These are phyloP conservation scores for Mesoligia furuncula DNA, from an alignment of 2,888 invertebrate species.

Conservation along the genomic window DNA sequence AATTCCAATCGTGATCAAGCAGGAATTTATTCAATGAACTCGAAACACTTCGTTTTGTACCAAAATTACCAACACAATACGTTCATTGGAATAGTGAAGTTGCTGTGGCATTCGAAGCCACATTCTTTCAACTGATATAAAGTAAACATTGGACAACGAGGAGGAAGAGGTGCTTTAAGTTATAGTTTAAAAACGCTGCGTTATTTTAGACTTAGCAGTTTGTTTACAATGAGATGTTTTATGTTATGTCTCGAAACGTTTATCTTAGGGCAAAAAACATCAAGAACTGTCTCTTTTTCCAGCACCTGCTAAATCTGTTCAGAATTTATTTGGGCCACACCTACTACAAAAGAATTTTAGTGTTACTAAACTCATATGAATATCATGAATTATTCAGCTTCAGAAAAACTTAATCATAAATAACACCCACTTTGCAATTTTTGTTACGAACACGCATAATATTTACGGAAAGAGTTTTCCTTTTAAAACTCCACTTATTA, in stretches of 20 bases:
- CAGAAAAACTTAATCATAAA: constrained; percentile 31
- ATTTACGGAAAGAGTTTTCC: constrained; percentile 33
- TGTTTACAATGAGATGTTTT: background rate
- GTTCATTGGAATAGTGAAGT: constrained; percentile 45
- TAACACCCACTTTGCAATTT: constrained; percentile 30
- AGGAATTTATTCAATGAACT: constrained; percentile 64
- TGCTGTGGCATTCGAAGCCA: constrained; percentile 34
- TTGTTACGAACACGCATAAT: constrained; percentile 16
- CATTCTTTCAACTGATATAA: constrained; percentile 62
- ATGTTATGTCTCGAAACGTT: background rate
- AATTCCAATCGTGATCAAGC: constrained; percentile 62
- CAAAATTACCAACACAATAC: constrained; percentile 58
- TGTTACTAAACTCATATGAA: constrained; percentile 3
- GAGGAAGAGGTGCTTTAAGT: constrained; percentile 24
- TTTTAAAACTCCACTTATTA: constrained; percentile 33
- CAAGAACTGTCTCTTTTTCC: background rate
- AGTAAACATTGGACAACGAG: constrained; percentile 55
- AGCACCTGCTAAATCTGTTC: background rate
- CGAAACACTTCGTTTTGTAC: constrained; percentile 61
- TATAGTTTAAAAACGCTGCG: constrained; percentile 18
- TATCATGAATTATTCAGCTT: constrained; percentile 15
- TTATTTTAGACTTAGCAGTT: background rate
- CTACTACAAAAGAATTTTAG: constrained; percentile 1
- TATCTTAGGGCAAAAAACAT: background rate
- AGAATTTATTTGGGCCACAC: constrained; percentile 3